Conservation (phyloP, 2,113 vertebrate genomes). For the Misgurnus anguillicaudatus region DNA sequence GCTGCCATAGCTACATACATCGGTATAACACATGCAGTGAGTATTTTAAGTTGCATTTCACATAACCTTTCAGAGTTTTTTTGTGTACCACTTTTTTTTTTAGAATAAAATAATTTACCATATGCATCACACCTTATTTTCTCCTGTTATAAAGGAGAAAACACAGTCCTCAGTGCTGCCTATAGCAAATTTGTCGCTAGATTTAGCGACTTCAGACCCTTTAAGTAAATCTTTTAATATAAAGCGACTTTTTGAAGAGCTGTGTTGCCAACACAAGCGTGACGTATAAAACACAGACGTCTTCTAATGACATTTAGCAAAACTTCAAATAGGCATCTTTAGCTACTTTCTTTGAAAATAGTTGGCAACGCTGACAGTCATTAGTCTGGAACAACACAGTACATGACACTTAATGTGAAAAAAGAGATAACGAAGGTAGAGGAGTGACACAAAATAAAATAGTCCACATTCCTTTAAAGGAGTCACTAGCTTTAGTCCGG, state of each 20-base stretch:
- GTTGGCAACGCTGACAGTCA: too few relatives aligned
- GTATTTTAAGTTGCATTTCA: too few relatives aligned
- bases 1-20: neutral
- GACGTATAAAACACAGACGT: too few relatives aligned
- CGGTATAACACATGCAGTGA: neutral
- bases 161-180: neutral
- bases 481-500: conserved; percentile 9
- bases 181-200: too few relatives aligned
- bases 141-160: neutral
- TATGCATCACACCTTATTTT: neutral
- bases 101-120: neutral
- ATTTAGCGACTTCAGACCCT: too few relatives aligned
- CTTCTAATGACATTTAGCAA: too few relatives aligned
- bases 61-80: neutral
- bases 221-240: too few relatives aligned
- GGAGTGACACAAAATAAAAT: conserved; percentile 7
- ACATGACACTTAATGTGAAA: neutral
- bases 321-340: too few relatives aligned
- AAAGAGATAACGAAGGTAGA: neutral
- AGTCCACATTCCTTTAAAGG: conserved; percentile 21
- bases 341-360: too few relatives aligned
- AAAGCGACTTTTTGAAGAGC: too few relatives aligned
- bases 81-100: neutral
- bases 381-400: neutral
- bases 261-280: too few relatives aligned